Percentiles rank a stretch among this genome's conserved stretches.
Evolutionary conservation across 2,113 vertebrate species (phyloP).

Genomic region (Tringa solitaria): DNA sequence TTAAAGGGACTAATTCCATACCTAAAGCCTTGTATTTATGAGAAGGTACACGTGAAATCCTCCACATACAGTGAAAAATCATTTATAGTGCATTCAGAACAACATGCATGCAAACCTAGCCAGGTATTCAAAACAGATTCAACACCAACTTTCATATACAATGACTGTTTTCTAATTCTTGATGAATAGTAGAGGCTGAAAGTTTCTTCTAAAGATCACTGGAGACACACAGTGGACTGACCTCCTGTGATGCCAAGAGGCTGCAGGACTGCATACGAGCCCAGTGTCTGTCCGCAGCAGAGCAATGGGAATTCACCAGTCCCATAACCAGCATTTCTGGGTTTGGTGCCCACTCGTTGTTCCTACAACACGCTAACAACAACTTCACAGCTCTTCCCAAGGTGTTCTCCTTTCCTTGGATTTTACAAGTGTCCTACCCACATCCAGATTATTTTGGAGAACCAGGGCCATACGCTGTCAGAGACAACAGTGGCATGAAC

Average conservation of each 20-base stretch:
- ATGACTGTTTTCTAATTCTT: not conserved
- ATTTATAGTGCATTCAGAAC: not conserved
- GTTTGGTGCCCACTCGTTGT: fast-evolving
- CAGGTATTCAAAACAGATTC: not conserved
- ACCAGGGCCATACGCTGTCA: fast-evolving
- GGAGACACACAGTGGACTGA: not conserved
- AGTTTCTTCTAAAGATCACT: not conserved
- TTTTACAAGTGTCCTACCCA: not conserved
- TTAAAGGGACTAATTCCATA: not conserved
- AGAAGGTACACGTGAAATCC: not conserved
- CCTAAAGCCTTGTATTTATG: not conserved
- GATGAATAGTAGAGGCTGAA: not conserved
- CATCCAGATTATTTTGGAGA: not conserved
- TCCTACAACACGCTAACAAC: not conserved
- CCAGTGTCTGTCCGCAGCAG: not conserved
- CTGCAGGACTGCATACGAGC: fast-evolving
- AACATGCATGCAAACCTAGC: not conserved
- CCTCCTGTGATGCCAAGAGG: not conserved
- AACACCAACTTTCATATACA: not conserved
- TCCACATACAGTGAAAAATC: not conserved
- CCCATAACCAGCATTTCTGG: not conserved
- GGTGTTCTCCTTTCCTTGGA: not conserved
- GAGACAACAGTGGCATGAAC: not conserved
- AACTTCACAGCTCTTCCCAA: not conserved
- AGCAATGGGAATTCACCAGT: not conserved